Conservation (phyloP, 2,113 vertebrate species). For the Pygoscelis antarcticus region DNA sequence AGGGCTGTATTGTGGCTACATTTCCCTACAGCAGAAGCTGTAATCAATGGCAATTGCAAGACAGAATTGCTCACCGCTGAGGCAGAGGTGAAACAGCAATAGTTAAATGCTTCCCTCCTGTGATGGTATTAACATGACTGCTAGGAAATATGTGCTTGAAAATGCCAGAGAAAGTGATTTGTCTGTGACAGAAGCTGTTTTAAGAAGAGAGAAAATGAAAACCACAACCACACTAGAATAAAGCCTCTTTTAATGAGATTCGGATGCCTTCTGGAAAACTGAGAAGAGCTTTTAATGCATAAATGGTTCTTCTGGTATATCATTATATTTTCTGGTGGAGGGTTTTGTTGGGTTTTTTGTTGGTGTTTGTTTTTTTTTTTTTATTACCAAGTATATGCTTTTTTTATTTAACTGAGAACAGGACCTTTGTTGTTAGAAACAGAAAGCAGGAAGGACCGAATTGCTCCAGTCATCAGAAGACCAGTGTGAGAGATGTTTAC, state of each 20-base stretch:
- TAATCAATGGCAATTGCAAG: background rate
- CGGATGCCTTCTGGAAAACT: constrained; percentile 46
- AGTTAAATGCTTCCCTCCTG: constrained; percentile 45
- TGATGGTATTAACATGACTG: constrained; percentile 34
- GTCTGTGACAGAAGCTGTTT: constrained; percentile 49
- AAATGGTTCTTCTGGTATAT: constrained; percentile 25
- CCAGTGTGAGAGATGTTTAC: constrained; percentile 57
- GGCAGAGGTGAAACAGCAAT: constrained; percentile 7
- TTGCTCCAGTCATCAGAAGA: constrained; percentile 37
- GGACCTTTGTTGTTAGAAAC: constrained; percentile 53
- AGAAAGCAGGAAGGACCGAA: constrained; percentile 48
- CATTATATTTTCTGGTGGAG: constrained; percentile 36
- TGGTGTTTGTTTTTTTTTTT: background rate
- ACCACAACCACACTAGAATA: constrained; percentile 54
- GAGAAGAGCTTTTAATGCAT: constrained; percentile 14
- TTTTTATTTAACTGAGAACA: constrained; percentile 23
- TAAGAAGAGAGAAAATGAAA: constrained; percentile 56
- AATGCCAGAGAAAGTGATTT: constrained; percentile 60
- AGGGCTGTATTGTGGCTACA: background rate
- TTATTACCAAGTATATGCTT: background rate
- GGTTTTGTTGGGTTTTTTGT: background rate
- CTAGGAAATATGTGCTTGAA: constrained; percentile 50
- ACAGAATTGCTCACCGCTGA: background rate
- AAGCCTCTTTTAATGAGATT: constrained; percentile 62
- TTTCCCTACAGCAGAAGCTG: background rate